Percentiles rank a stretch among this genome's conserved stretches.
Conservation (phyloP, 2,797 vertebrate genomes). For the Chaenodraco wilsoni region DNA sequence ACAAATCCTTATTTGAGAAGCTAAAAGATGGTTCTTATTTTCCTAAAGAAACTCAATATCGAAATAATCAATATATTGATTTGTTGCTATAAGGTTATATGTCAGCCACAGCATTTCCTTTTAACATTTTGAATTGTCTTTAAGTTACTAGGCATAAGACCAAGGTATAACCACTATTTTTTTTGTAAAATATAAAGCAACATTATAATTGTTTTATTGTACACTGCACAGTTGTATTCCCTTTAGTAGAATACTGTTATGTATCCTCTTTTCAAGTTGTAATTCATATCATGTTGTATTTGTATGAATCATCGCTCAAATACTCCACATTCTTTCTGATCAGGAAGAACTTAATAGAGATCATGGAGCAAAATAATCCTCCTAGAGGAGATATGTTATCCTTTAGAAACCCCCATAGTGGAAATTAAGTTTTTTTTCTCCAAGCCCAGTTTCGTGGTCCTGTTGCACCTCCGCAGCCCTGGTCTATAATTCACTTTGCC, state of each 20-base stretch:
- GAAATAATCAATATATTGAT: too few relatives aligned
- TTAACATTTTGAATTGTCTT: background rate
- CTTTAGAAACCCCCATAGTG: conserved; percentile 16
- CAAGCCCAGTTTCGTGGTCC: conserved; percentile 34
- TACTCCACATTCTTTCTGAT: background rate
- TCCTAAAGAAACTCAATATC: too few relatives aligned
- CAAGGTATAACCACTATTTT: background rate
- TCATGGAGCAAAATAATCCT: conserved; percentile 16
- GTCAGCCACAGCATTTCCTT: background rate
- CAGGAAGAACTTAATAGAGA: background rate
- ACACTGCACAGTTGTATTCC: background rate
- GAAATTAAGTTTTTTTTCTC: conserved; percentile 15
- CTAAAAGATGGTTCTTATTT: background rate
- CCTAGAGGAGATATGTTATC: conserved; percentile 19
- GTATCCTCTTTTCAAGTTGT: background rate
- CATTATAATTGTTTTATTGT: background rate
- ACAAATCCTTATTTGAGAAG: background rate
- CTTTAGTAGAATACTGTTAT: background rate
- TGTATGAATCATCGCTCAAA: background rate
- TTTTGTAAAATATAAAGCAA: background rate
- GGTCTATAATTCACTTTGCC: conserved; percentile 58
- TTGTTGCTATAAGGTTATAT: too few relatives aligned
- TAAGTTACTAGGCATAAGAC: background rate
- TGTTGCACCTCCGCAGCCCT: conserved; percentile 44
- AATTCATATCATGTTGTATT: background rate